These are phyloP conservation scores for Drosophila pallidifrons DNA, from an alignment of 1,140 invertebrate genomes.

Conservation along the genomic window DNA sequence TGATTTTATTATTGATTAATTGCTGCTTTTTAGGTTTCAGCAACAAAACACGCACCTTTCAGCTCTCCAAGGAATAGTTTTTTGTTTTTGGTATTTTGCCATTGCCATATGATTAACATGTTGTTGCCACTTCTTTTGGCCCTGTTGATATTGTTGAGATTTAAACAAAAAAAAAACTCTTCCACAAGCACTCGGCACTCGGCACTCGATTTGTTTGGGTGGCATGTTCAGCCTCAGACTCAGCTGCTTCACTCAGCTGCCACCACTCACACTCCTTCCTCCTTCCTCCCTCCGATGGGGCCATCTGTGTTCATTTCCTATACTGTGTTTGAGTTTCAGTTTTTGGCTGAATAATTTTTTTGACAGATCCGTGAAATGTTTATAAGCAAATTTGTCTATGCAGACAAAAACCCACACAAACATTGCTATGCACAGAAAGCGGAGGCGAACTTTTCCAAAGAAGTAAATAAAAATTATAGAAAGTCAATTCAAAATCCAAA, in stretches of 20 bases:
- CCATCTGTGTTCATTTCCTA: conserved; percentile 39
- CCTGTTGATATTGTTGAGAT: conserved; percentile 68
- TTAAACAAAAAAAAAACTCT: conserved; percentile 39
- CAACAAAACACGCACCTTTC: conserved; percentile 11
- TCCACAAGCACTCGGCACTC: not conserved
- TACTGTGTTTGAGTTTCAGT: conserved; percentile 19
- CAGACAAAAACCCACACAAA: conserved; percentile 15
- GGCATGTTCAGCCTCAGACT: conserved; percentile 61
- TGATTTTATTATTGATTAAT: conserved; percentile 71
- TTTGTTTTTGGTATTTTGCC: conserved; percentile 7
- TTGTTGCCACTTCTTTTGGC: conserved; percentile 40
- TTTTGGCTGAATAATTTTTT: conserved; percentile 54
- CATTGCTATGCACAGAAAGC: not conserved
- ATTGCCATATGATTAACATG: conserved; percentile 62
- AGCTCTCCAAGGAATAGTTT: not conserved
- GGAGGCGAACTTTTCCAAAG: not conserved
- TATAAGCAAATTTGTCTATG: conserved; percentile 52
- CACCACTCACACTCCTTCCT: not conserved
- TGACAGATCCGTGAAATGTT: conserved; percentile 73
- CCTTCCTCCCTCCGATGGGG: not conserved
- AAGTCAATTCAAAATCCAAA: not conserved
- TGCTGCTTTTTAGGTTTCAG: conserved; percentile 52
- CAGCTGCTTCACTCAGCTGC: conserved; percentile 38
- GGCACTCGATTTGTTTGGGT: conserved; percentile 60
- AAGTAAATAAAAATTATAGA: not conserved